Percentiles rank a stretch among this genome's conserved stretches.
Conservation (phyloP, 1,140 invertebrate genomes). For the Acyrthosiphon pisum region DNA sequence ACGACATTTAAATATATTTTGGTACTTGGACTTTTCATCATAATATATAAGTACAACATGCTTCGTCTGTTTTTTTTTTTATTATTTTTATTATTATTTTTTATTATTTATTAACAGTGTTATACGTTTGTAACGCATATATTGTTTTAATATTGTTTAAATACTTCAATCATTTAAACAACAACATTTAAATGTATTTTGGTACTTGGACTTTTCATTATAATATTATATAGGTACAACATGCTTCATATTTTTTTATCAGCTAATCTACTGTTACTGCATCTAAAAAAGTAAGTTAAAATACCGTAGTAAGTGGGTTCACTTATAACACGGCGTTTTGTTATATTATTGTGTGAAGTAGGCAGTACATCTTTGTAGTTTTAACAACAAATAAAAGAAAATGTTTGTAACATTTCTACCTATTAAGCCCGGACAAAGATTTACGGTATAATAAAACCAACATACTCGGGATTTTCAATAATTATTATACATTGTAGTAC, state of each 20-base stretch:
- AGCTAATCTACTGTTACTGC: neutral
- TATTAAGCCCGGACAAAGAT: neutral
- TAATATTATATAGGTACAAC: neutral
- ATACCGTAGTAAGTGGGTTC: too few relatives aligned
- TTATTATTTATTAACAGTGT: too few relatives aligned
- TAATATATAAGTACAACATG: neutral
- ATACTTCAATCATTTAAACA: neutral
- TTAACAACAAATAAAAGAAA: constrained; percentile 5
- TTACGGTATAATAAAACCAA: neutral
- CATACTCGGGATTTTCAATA: neutral
- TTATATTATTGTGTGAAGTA: neutral
- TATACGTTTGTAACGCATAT: too few relatives aligned
- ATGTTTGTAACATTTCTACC: neutral
- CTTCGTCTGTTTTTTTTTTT: neutral
- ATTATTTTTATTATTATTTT: too few relatives aligned
- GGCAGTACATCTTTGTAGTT: neutral
- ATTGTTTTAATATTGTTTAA: neutral
- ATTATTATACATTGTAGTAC: neutral
- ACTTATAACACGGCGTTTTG: too few relatives aligned
- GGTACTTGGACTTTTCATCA: neutral
- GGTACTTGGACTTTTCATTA: neutral
- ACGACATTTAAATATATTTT: neutral
- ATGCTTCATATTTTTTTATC: neutral
- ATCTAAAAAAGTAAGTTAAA: neutral
- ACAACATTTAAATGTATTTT: neutral